Percentiles rank a stretch among this genome's conserved stretches.
These are phyloP conservation scores for Elgaria multicarinata DNA, from an alignment of 2,113 vertebrate genomes.

Conservation along the genomic window DNA sequence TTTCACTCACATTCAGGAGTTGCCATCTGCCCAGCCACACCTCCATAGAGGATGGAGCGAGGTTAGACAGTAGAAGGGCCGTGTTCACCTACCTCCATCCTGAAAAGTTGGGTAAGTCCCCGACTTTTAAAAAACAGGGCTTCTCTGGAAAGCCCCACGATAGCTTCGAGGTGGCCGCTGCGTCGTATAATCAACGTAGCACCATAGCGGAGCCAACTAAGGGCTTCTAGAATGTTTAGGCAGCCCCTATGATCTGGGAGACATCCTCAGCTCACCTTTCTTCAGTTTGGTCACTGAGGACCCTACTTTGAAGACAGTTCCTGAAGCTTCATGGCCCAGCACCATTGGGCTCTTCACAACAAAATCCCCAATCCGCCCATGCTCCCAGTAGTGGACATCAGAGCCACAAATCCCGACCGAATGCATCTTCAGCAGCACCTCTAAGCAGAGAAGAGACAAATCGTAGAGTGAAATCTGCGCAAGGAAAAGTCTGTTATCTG, in stretches of 20 bases:
- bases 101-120: no score
- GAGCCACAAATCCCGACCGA: constrained; percentile 97
- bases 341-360: constrained; percentile 90
- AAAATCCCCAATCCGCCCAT: constrained; percentile 89
- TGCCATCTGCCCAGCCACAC: no score
- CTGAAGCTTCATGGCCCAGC: constrained; percentile 91
- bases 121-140: no score
- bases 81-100: no score
- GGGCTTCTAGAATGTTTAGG: no score
- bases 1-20: neutral
- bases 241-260: no score
- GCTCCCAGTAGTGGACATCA: constrained; percentile 95
- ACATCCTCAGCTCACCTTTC: constrained; percentile 72
- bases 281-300: constrained; percentile 86
- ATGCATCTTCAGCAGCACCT: constrained; percentile 94
- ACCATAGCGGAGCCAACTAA: no score
- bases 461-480: neutral
- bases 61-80: no score
- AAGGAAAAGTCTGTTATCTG: neutral
- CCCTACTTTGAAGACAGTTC: constrained; percentile 89
- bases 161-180: no score
- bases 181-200: no score
- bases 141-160: no score
- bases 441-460: constrained; percentile 69
- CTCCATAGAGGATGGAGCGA: no score